Evolutionary conservation across 2,797 vertebrate genomes (phyloP).

Genomic region (Geotrypetes seraphini): DNA sequence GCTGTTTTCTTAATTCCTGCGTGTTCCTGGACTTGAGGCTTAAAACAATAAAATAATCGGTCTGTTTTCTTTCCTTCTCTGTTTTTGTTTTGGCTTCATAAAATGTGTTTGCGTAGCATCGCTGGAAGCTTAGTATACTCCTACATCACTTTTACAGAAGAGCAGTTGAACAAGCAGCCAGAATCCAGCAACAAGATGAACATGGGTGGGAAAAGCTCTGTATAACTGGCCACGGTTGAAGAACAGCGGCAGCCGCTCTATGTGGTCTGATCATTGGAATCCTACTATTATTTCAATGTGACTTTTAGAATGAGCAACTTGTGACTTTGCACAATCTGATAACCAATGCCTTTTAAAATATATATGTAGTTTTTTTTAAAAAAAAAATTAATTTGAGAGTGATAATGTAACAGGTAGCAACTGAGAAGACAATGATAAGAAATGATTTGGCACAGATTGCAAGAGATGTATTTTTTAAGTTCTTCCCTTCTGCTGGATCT

Average conservation of each 20-base stretch:
- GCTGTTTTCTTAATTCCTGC: too few species aligned
- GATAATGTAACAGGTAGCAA: too few species aligned
- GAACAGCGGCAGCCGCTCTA: too few species aligned
- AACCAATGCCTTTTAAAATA: conserved; percentile 34
- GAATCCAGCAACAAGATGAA: conserved; percentile 54
- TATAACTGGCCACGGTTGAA: too few species aligned
- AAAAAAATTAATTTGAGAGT: too few species aligned
- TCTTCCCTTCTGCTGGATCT: too few species aligned
- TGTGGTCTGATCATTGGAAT: background rate
- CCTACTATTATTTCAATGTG: background rate
- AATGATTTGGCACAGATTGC: background rate
- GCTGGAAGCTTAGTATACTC: conserved; percentile 93
- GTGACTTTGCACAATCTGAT: conserved; percentile 29
- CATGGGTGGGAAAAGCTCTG: conserved; percentile 55
- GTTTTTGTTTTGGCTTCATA: too few species aligned
- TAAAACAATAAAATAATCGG: too few species aligned
- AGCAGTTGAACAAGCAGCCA: conserved; percentile 64
- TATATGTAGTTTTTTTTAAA: too few species aligned
- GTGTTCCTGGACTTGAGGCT: too few species aligned
- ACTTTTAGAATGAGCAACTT: conserved; percentile 3
- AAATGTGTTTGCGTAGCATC: conserved; percentile 68
- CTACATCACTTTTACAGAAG: conserved; percentile 85
- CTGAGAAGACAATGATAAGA: too few species aligned
- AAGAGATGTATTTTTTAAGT: conserved; percentile 7
- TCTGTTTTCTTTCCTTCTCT: too few species aligned